Conservation (phyloP, 2,113 vertebrate species). For the Grus americana region DNA sequence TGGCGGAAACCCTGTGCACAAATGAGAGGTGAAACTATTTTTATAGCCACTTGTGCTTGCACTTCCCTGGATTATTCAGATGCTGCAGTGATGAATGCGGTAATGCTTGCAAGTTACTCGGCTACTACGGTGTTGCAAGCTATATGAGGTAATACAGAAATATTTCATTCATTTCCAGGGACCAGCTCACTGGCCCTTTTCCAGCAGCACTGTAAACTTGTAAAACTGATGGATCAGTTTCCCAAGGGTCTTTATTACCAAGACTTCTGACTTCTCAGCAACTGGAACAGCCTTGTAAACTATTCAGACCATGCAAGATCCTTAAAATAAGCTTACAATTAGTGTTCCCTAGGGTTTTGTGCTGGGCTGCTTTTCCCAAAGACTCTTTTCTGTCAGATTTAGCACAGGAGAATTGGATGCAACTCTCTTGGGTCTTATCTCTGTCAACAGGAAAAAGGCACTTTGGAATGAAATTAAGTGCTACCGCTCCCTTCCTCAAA, state of each 20-base stretch:
- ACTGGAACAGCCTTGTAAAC: conserved; percentile 9
- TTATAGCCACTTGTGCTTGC: not conserved
- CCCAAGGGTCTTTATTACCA: conserved; percentile 27
- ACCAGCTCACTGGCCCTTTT: not conserved
- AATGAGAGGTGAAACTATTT: not conserved
- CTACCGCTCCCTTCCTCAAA: not conserved
- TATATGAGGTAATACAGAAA: conserved; percentile 47
- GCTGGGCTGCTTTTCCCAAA: not conserved
- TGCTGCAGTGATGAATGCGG: not conserved
- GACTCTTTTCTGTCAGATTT: conserved; percentile 4
- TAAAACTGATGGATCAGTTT: conserved; percentile 49
- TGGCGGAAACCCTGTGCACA: not conserved
- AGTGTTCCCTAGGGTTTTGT: not conserved
- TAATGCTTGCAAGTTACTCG: not conserved
- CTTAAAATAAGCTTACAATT: conserved; percentile 41
- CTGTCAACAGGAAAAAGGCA: conserved; percentile 3
- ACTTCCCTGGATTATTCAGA: not conserved
- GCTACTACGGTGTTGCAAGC: not conserved
- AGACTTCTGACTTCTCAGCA: conserved; percentile 42
- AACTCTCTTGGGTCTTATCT: not conserved
- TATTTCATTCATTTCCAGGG: conserved; percentile 50
- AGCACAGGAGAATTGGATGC: not conserved
- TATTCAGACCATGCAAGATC: not conserved
- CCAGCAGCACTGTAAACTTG: conserved; percentile 29
- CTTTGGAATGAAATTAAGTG: not conserved